Base-by-base conservation (phyloP, 30 jellyfish, hydroid and myxozoan genomes). In the Catostylus mosaicus region DNA sequence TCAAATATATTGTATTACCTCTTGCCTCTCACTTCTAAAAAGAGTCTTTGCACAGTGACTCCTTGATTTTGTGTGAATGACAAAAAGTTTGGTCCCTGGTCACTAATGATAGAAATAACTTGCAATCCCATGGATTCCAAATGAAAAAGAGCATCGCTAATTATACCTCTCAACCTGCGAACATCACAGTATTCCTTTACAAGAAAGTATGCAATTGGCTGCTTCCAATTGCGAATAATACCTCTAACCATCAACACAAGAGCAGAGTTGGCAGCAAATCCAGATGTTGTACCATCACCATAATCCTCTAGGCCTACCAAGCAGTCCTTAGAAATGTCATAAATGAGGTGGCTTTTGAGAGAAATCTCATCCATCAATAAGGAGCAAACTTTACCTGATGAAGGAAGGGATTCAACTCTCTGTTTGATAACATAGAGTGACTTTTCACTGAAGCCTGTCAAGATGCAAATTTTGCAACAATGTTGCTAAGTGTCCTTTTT, bases 291-390 rank as follows among this genome's bases (percentile, higher is more conserved):
- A 35, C 23, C 22, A 19, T 77, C 79, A 3, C 82, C 88, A 77
- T 48, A 77, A 36, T 34, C 82, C 62, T 56, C 67, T 9, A 61
- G 12, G 5, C 79, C 88, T 29, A 61, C 26, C 27, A 59, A 0
- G 23, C 43, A 26, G 37, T 61, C 88, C 66, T n/a, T 59, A 26
- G 82, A 34, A 18, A 38, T 19, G 59, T 77, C 79, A 36, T 61
- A 77, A 40, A 56, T 29, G 1, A 61, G 20, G 63, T 65, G 68
- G 12, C 22, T 27, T 31, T 79, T 79, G 40, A 79, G 56, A 50
- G 82, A 36, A 19, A 59, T 78, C 31, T 63, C 90, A 79, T 79
- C 90, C 90, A 79, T 61, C 6, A 79, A 1, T 12, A 46, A 31
- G 0, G 73, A 20, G 63, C 83, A 79, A 2, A 64, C 19, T 47